Evolutionary conservation across 2,888 invertebrate genomes (phyloP), one percentile per base, ranked within the genome.

Genomic region (Caenorhabditis sp.): DNA sequence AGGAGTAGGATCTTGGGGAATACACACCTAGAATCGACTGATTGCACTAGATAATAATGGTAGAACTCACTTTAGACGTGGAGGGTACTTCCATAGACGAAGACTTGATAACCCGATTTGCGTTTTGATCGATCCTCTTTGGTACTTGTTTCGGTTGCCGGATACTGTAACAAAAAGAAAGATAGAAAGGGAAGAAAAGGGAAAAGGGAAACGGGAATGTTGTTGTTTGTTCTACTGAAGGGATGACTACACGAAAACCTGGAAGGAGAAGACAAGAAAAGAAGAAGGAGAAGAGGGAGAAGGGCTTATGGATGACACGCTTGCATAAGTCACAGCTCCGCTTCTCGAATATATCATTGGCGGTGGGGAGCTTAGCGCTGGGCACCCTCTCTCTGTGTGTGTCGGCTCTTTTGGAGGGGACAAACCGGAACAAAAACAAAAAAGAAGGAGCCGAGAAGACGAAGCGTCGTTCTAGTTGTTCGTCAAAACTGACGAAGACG

Each of bases 51-150:
- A 28, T 4, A 44, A n/a, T n/a, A n/a, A n/a, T n/a, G n/a, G n/a
- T n/a, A 2, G 6, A 62, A 15, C 56, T 58, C 56, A 74, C 76
- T 47, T 77, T 76, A 8, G 81, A 81, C 1, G 81, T 81, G 15
- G 76, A 76, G 8, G 76, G 65, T n/a, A 82, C 85, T 53, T 85
- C 85, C 85, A 85, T 85, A 37, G 85, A 85, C 28, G 84, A 82
- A 1, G 85, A 85, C 61, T 85, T 85, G 68, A 85, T 85, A 20
- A 85, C 85, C 56, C 85, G 80, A 60, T 85, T 85, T 32, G 85
- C 84, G 79, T 85, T 85, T 62, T 85, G 80, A 78, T 85, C 85
- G 9, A 84, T 82, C 40, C 82, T 44, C 32, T 84, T 82, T 15
- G 84, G 80, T 4, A 71, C 56, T 47, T 56, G 69, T 24, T 81